Percentiles rank a stretch among this genome's conserved stretches.
phyloP scores from a whole-genome alignment of 64 coral and sea anemone species.

The Stichodactyla mertensii region DNA sequence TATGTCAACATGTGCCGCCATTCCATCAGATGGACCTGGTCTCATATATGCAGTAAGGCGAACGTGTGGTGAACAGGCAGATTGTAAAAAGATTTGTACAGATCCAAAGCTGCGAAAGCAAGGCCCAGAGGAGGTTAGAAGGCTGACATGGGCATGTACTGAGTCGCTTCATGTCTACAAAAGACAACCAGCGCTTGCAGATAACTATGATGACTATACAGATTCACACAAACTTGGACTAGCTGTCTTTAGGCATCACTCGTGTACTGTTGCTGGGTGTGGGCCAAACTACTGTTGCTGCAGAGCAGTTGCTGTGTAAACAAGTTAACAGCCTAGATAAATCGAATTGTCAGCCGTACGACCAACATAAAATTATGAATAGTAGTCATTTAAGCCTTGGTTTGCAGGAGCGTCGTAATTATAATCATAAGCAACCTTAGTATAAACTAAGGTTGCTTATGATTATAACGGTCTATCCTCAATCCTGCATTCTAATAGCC shows the following conservation, averaged over 20 bases:
- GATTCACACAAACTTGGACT: constrained; percentile 80
- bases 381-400: no score
- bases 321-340: neutral
- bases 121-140: constrained; percentile 53
- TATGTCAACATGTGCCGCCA: constrained; percentile 63
- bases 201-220: constrained; percentile 80
- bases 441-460: no score
- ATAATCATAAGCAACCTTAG: no score
- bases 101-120: constrained; percentile 61
- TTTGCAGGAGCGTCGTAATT: no score
- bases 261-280: constrained; percentile 63
- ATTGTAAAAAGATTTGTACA: constrained; percentile 60
- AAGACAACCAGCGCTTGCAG: constrained; percentile 61
- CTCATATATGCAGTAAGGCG: constrained; percentile 68
- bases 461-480: no score
- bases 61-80: constrained; percentile 46
- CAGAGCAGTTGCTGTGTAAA: constrained; percentile 65
- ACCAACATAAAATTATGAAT: no score
- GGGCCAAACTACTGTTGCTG: constrained; percentile 93
- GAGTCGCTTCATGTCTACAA: constrained; percentile 86
- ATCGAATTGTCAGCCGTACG: no score
- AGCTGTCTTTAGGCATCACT: constrained; percentile 74
- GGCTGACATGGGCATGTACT: constrained; percentile 57
- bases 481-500: no score
- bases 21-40: constrained; percentile 64